Base-by-base conservation (phyloP, 2,113 vertebrate genomes). In the Mirza zaza region DNA sequence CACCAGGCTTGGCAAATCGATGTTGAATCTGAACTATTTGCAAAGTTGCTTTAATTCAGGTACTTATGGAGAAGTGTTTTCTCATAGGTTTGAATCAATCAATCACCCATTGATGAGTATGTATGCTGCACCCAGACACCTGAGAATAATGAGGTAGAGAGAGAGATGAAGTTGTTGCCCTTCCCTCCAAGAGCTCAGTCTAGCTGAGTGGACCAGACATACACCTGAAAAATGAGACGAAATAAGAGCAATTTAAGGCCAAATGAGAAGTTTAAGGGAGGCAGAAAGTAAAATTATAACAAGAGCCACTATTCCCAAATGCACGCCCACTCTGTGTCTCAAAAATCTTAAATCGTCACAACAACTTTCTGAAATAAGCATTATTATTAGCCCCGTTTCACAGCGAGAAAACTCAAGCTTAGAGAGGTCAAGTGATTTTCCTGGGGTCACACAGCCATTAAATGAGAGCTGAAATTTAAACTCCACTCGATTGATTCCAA, bases 401-500 rank as follows among this genome's bases (percentile, higher is more conserved):
- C 82, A 83, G 70, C 4, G 23, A 93, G 92, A 94, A 84, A 88
- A 87, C 50, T 39, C 77, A 12, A 36, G 82, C 73, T 92, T 86
- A 71, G 94, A 92, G 85, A 89, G 85, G 93, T 86, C 96, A 67
- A 88, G 77, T 95, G 88, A 93, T 90, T 82, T 94, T 93, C 89
- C 61, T 80, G 86, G 97, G 95, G 71, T 91, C 95, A 96, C 96
- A 97, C 77, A 94, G 96, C 85, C 65, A 81, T 92, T 79, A 85
- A 93, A 88, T 85, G 61, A 96, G 55, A 73, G 27, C 6, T 63
- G 94, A 50, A 89, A 95, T 81, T 57, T 70, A 67, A 48, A 73
- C 67, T 88, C 68, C 17, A 34, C 42, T 91, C 42, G 34, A 11
- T 39, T 29, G 63, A 94, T 73, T 76, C 67, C 50, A 52, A 92